A percentile compares a stretch with the other conserved stretches of the same genome.
These are phyloP conservation scores for Ernsta delagoae DNA, from an alignment of 2,888 invertebrate genomes.

Conservation along the genomic window DNA sequence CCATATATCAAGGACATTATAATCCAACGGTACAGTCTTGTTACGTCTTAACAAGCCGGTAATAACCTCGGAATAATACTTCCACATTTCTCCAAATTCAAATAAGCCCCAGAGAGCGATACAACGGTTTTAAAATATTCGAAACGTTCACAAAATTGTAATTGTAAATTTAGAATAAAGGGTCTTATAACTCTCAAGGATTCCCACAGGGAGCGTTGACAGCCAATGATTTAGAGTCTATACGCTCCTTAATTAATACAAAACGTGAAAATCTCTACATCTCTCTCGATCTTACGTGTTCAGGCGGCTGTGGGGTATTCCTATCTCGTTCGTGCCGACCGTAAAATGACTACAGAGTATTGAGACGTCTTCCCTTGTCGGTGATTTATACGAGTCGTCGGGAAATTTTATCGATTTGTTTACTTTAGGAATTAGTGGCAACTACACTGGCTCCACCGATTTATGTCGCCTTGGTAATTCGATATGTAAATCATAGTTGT, in stretches of 20 bases:
- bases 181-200: constrained; percentile 79
- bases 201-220: constrained; percentile 83
- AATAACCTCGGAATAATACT: constrained; percentile 33
- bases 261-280: constrained; percentile 56
- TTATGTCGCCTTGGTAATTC: constrained; percentile 71
- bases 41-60: constrained; percentile 29
- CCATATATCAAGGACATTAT: constrained; percentile 28
- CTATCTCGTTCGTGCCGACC: constrained; percentile 55
- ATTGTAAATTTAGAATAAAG: constrained; percentile 85
- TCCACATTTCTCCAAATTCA: constrained; percentile 39
- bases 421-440: constrained; percentile 81
- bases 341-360: constrained; percentile 65
- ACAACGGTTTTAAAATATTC: constrained; percentile 72
- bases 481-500: constrained; percentile 62
- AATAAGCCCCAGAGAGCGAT: constrained; percentile 65
- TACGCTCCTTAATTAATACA: constrained; percentile 79
- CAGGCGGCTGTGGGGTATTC: constrained; percentile 36
- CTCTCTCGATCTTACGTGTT: constrained; percentile 56
- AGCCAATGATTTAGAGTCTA: constrained; percentile 79
- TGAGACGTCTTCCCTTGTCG: constrained; percentile 75
- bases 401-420: constrained; percentile 80
- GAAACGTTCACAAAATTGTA: constrained; percentile 78
- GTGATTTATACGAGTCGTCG: constrained; percentile 72
- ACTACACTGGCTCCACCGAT: constrained; percentile 64
- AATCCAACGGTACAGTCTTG: constrained; percentile 11